Evolutionary conservation across 2,113 vertebrate species (phyloP).

Genomic region (Cyanistes caeruleus): DNA sequence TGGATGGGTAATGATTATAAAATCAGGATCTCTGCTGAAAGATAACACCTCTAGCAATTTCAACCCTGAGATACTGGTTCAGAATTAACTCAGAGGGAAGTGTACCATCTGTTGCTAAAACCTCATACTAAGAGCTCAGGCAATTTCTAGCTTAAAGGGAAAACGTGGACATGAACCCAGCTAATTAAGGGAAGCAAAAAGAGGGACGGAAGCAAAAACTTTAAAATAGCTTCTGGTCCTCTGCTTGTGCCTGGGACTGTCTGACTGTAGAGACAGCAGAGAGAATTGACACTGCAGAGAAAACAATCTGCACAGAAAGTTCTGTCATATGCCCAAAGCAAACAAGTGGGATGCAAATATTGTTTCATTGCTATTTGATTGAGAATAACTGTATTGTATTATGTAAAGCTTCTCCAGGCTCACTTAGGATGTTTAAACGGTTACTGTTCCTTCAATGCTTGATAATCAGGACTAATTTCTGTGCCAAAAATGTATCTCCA

Average conservation of each 20-base stretch:
- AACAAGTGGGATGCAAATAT: neutral
- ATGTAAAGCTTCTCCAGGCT: neutral
- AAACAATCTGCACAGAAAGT: neutral
- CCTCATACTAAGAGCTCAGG: slow-evolving; percentile 2
- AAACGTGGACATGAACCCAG: neutral
- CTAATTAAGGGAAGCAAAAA: slow-evolving; percentile 9
- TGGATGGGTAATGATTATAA: slow-evolving; percentile 37
- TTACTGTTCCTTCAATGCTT: neutral
- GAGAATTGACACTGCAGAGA: neutral
- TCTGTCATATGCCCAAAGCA: neutral
- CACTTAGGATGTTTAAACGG: neutral
- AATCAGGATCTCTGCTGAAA: slow-evolving; percentile 32
- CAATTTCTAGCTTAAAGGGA: slow-evolving; percentile 29
- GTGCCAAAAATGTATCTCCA: neutral
- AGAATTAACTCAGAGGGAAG: slow-evolving; percentile 49
- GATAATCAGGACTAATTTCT: neutral
- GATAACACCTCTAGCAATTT: slow-evolving; percentile 47
- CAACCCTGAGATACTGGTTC: slow-evolving; percentile 12
- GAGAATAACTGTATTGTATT: neutral
- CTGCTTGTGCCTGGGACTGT: neutral
- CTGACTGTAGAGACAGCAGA: neutral
- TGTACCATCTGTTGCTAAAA: slow-evolving; percentile 56
- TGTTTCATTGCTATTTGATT: neutral
- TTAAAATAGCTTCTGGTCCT: slow-evolving; percentile 33
- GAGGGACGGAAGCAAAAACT: neutral